Percentiles rank a stretch among this genome's conserved stretches.
These are phyloP conservation scores for Drosophila mauritiana DNA, from an alignment of 1,140 invertebrate species.

Conservation along the genomic window DNA sequence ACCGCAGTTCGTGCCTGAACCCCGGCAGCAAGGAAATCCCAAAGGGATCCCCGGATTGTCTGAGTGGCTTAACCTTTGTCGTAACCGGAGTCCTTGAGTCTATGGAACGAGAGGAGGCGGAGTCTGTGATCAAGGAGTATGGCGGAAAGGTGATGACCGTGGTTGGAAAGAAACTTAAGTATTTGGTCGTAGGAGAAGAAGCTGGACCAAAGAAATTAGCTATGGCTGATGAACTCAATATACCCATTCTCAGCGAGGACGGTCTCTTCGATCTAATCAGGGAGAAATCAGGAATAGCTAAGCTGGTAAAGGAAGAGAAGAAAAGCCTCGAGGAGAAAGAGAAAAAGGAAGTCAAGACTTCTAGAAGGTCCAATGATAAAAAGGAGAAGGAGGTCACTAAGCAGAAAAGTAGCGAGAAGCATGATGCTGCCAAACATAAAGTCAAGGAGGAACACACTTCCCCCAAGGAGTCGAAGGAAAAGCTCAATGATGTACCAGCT, in stretches of 20 bases:
- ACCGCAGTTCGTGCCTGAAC: conserved; percentile 91
- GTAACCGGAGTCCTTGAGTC: conserved; percentile 95
- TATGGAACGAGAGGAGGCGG: conserved; percentile 92
- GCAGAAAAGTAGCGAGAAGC: conserved; percentile 6
- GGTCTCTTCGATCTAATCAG: conserved; percentile 92
- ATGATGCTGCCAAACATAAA: conserved; percentile 11
- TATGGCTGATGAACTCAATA: conserved; percentile 90
- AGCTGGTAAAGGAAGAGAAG: conserved; percentile 25
- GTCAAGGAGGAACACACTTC: conserved; percentile 8
- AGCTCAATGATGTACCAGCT: neutral
- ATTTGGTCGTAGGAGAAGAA: conserved; percentile 93
- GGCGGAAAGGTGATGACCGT: conserved; percentile 91
- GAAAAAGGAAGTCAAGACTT: conserved; percentile 14
- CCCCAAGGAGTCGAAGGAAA: conserved; percentile 1
- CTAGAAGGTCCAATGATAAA: conserved; percentile 12
- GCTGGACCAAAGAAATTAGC: conserved; percentile 92
- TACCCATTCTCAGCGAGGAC: conserved; percentile 92
- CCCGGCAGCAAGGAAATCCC: conserved; percentile 93
- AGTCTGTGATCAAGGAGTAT: conserved; percentile 90
- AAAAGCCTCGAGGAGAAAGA: conserved; percentile 28
- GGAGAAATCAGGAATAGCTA: conserved; percentile 84
- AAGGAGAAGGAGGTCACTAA: conserved; percentile 19
- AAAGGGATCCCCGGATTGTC: conserved; percentile 90
- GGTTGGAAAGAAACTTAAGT: conserved; percentile 92
- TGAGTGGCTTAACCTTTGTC: conserved; percentile 92